phyloP scores from a whole-genome alignment of 2,113 vertebrate species.

The Hyla sarda region DNA sequence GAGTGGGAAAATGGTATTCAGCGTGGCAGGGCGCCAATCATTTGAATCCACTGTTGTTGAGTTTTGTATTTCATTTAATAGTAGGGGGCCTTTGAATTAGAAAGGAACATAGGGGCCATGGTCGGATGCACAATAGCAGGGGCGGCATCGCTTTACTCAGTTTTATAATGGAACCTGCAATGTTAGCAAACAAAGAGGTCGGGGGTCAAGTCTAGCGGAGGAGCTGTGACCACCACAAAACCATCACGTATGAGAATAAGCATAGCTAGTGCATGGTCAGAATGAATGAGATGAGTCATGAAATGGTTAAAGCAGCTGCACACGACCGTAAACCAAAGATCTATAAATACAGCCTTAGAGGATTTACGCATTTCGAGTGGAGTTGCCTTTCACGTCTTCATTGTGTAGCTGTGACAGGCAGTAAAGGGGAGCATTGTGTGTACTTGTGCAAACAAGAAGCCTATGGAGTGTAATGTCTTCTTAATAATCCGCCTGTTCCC shows the following conservation, averaged over 20 bases:
- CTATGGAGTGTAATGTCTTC: background rate
- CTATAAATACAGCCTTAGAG: background rate
- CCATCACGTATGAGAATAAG: background rate
- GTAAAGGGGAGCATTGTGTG: background rate
- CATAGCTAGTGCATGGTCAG: background rate
- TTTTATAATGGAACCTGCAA: too few species aligned
- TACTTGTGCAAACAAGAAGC: background rate
- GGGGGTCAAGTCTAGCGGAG: too few species aligned
- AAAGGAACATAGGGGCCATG: too few species aligned
- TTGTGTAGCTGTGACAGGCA: background rate
- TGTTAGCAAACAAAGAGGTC: too few species aligned
- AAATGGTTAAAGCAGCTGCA: background rate
- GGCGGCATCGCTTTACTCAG: too few species aligned
- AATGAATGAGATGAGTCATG: background rate
- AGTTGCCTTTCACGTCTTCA: background rate
- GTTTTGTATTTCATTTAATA: too few species aligned
- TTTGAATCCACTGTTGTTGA: too few species aligned
- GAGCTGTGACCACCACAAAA: too few species aligned
- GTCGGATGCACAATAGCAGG: too few species aligned
- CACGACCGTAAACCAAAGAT: background rate
- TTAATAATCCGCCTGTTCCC: background rate
- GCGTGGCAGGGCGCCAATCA: too few species aligned
- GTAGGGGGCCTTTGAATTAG: too few species aligned
- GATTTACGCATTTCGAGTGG: background rate
- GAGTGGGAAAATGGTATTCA: too few species aligned